Percentiles rank a stretch among this genome's conserved stretches.
Conservation (phyloP, 2,113 vertebrate genomes). For the Pycnonotus jocosus region DNA sequence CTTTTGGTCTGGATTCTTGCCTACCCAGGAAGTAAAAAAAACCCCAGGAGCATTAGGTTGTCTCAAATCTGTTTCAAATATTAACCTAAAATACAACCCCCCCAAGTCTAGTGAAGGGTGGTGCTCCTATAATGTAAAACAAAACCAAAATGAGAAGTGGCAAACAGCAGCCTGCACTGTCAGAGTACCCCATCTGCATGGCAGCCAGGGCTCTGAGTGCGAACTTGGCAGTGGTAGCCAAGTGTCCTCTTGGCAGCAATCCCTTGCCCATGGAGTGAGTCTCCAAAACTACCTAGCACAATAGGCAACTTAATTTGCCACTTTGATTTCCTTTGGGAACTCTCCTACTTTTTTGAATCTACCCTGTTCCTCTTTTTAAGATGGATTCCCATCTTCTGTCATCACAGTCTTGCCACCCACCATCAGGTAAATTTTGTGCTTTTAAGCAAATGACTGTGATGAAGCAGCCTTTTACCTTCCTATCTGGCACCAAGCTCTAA, state of each 20-base stretch:
- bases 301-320: not conserved
- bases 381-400: not conserved
- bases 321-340: not conserved
- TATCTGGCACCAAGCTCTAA: not conserved
- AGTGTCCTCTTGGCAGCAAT: not conserved
- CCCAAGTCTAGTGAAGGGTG: not conserved
- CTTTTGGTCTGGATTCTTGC: not conserved
- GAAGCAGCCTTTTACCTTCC: not conserved
- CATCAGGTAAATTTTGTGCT: not conserved
- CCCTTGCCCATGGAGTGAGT: not conserved
- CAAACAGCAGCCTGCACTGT: not conserved
- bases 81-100: not conserved
- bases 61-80: not conserved
- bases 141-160: not conserved
- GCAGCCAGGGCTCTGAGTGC: not conserved
- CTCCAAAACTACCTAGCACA: not conserved
- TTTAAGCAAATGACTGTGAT: not conserved
- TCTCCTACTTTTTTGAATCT: not conserved
- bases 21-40: not conserved
- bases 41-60: not conserved
- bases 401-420: not conserved
- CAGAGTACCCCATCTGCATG: not conserved
- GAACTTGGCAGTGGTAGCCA: not conserved
- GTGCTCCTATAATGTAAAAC: not conserved
- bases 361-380: not conserved